Percentiles rank a stretch among this genome's conserved stretches.
Evolutionary conservation across 2,888 invertebrate species (phyloP).

Genomic region (Lapara coniferarum): DNA sequence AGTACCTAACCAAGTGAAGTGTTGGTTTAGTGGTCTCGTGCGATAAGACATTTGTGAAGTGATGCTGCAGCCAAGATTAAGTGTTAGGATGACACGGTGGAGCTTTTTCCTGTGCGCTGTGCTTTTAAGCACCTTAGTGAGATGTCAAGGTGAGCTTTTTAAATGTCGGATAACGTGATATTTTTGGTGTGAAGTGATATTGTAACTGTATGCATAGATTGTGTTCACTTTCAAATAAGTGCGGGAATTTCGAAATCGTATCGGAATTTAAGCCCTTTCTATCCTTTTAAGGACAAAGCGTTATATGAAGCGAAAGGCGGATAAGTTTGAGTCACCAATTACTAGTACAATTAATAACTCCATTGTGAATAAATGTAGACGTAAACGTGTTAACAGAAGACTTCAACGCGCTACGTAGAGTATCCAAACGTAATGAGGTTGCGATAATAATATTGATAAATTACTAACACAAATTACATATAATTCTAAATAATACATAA

Average conservation of each 20-base stretch:
- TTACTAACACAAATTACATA: too few relatives aligned
- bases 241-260: not conserved
- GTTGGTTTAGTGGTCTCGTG: conserved; percentile 8
- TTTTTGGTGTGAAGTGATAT: conserved; percentile 8
- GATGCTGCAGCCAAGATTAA: conserved; percentile 77
- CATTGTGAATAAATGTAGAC: not conserved
- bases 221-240: not conserved
- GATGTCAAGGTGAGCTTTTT: conserved; percentile 74
- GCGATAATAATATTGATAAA: too few relatives aligned
- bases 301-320: conserved; percentile 13
- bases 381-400: conserved; percentile 46
- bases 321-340: conserved; percentile 6
- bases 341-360: not conserved
- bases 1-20: conserved; percentile 6
- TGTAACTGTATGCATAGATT: not conserved
- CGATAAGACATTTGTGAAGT: conserved; percentile 29
- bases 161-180: conserved; percentile 21
- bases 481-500: too few relatives aligned
- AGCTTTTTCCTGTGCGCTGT: conserved; percentile 54
- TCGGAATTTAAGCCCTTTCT: conserved; percentile 5
- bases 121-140: conserved; percentile 55
- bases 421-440: too few relatives aligned
- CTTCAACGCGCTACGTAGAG: conserved; percentile 52
- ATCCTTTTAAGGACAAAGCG: conserved; percentile 3
- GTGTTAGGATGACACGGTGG: conserved; percentile 54